Evolutionary conservation across 2,797 vertebrate genomes (phyloP).

Genomic region (Phaenicophaeus curvirostris): DNA sequence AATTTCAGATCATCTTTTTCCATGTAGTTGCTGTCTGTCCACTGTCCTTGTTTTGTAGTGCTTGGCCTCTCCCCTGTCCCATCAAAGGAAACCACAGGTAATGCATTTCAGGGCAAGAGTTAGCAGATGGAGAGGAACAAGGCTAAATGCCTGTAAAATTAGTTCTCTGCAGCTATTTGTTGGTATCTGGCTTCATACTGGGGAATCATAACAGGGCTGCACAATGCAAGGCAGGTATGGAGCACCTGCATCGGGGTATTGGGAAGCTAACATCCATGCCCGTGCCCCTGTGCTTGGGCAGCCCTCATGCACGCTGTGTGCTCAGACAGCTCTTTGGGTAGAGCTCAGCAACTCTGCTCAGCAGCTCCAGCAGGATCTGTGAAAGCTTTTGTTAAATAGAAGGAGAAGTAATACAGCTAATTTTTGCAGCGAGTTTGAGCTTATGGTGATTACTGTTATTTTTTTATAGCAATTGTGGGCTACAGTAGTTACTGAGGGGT

Average conservation of each 20-base stretch:
- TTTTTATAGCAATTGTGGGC: not conserved
- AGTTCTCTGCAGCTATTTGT: not conserved
- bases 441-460: not conserved
- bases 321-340: not conserved
- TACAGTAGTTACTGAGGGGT: not conserved
- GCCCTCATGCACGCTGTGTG: accelerated
- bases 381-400: not conserved
- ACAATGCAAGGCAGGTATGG: not conserved
- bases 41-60: not conserved
- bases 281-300: accelerated
- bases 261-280: accelerated
- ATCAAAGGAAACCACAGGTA: not conserved
- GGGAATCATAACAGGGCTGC: not conserved
- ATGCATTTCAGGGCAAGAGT: not conserved
- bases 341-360: not conserved
- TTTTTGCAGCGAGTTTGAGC: not conserved
- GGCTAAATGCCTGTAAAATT: not conserved
- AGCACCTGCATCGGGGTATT: accelerated
- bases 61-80: not conserved
- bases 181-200: not conserved
- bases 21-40: not conserved
- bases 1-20: not conserved
- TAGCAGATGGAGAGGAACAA: not conserved
- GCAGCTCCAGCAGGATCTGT: not conserved
- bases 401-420: not conserved